Evolutionary conservation across 92 coral and sea anemone species (phyloP), one percentile per base, ranked within the genome.

Genomic region (Paramuricea clavata): DNA sequence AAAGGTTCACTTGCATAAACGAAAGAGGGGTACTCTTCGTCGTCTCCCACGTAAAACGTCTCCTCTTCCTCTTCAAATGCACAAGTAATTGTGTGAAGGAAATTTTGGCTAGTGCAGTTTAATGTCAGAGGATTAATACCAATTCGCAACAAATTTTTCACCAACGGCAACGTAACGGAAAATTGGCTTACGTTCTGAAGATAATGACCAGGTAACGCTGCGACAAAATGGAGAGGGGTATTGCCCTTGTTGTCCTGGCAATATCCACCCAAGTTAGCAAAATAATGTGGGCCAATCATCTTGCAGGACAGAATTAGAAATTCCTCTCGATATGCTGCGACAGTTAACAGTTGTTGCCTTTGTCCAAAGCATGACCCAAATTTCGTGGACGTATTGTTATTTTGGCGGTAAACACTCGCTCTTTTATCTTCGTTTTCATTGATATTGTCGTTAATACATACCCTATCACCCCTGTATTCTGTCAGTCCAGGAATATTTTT

Each of bases 131-230:
- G 81, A 54, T 91, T 87, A 30, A 76, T 54, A 25, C 87, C 79
- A 21, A 57, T 47, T 64, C 54, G 25, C 74, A 83, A 28, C 42
- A 91, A 49, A 4, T 70, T 27, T 47, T 69, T 27, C 22, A 67
- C 73, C 60, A 62, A 82, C 16, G 34, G 21, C 19, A 64, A 15
- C 2, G 54, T 47, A 8, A 6, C 19, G 4, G 3, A 8, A 8
- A 8, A 2, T 2, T 36, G 8, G 42, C 8, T 8, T 12, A 1
- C 54, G 1, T 71, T 49, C 17, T 65, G 44, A 0, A 67, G 67
- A 13, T 50, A 61, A 59, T 87, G 82, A 47, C 74, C 65, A 11
- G 93, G 93, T 12, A 91, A 44, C 13, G 93, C 78, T 12, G 91
- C 69, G 8, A 78, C 39, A 6, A 91, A 60, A 43, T 91, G 93